Base-by-base conservation (phyloP, 2,113 vertebrate genomes). In the Ibidorhyncha struthersii region DNA sequence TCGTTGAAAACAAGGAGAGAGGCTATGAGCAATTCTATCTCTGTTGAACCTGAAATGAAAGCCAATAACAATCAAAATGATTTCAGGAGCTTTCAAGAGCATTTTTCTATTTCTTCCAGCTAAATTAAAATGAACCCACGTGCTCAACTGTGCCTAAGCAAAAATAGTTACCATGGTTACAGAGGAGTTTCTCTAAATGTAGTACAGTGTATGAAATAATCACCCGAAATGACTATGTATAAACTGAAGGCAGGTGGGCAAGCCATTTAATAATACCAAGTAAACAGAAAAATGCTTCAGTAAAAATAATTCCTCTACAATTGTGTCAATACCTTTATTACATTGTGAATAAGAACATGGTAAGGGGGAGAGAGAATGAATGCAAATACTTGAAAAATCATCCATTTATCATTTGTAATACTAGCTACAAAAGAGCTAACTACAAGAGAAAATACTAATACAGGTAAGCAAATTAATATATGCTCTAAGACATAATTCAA, bases 121-220 rank as follows among this genome's bases (percentile, higher is more conserved):
- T 89, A 94, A 91, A 94, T 91, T 94, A 92, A 96, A 97, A 96
- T 52, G 32, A 97, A 95, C 50, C 17, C 69, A 65, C 32, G 45
- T 89, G 22, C 36, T 96, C 71, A 96, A 81, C 41, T 87, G 62
- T 77, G 90, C 80, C 93, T 93, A 96, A 96, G 94, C 70, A 93
- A 97, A 96, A 96, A 94, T 23, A 89, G 86, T 98, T 97, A 82
- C 97, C 83, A 97, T 97, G 94, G 96, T 95, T 97, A 98, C 97
- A 52, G 55, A 41, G 61, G 55, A 70, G 50, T 86, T 96, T 95
- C 94, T 76, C 94, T 97, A 97, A 94, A 94, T 86, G 81, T 91
- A 92, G 76, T 97, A 94, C n/a, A 77, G 30, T 96, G 70, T 94
- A 94, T 89, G 78, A 98, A 97, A 97, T 96, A 97, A 97, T 96